These are phyloP conservation scores for Sminthurides bifidus DNA, from an alignment of 1,140 invertebrate species.

Conservation along the genomic window DNA sequence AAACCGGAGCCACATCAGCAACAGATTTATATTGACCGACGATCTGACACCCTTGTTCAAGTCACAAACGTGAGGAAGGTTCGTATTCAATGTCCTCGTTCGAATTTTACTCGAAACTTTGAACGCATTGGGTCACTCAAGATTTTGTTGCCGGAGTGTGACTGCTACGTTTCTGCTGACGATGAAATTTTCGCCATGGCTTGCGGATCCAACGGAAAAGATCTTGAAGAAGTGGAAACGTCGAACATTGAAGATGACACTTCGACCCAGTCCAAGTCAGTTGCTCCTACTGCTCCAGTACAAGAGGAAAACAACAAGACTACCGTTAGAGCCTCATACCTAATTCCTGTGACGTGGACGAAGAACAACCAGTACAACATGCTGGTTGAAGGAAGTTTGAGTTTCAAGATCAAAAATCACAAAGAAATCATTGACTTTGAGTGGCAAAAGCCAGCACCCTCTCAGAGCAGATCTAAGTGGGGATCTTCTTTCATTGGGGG, in stretches of 20 bases:
- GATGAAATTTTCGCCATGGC: not conserved
- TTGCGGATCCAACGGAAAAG: not conserved
- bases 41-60: not conserved
- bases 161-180: not conserved
- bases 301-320: not conserved
- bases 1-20: not conserved
- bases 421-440: slow-evolving; percentile 3
- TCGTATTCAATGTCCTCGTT: not conserved
- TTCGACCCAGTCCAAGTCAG: too few relatives aligned
- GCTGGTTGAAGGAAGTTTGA: not conserved
- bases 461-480: too few relatives aligned
- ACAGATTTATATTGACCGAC: not conserved
- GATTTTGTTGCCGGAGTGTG: not conserved
- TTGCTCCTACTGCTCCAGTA: not conserved
- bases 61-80: not conserved
- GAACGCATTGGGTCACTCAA: not conserved
- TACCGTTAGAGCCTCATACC: not conserved
- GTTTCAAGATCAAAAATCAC: not conserved
- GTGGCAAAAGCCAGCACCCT: not conserved
- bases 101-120: not conserved
- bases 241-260: too few relatives aligned
- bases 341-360: not conserved
- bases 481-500: too few relatives aligned
- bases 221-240: not conserved
- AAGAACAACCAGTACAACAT: not conserved